Evolutionary conservation across 2,888 invertebrate species (phyloP).

Genomic region (Metacarcinus magister): DNA sequence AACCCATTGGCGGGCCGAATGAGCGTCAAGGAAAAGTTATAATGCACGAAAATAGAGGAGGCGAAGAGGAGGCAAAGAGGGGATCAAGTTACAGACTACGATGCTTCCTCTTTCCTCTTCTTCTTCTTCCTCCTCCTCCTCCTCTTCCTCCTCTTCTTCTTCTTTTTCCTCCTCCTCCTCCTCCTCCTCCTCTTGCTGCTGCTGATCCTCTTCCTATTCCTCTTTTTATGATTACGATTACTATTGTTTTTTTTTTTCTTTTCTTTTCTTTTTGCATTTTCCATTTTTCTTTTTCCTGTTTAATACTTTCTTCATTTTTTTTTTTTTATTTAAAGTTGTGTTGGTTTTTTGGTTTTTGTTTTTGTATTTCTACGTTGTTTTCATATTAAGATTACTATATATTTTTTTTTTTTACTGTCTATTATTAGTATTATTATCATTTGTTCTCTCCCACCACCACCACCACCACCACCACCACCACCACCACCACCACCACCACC

Average conservation of each 20-base stretch:
- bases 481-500: too few species aligned
- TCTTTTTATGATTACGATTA: too few species aligned
- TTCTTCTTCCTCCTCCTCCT: background rate
- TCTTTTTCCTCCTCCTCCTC: background rate
- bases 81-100: background rate
- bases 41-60: background rate
- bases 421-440: too few species aligned
- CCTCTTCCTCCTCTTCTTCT: background rate
- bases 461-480: too few species aligned
- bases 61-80: background rate
- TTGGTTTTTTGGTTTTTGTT: too few species aligned
- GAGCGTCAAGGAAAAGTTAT: constrained; percentile 5
- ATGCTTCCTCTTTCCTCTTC: background rate
- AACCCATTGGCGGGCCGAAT: background rate
- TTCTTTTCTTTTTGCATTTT: background rate
- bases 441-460: too few species aligned
- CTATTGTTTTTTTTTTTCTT: background rate
- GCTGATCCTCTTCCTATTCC: background rate
- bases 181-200: background rate
- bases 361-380: too few species aligned
- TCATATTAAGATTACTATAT: too few species aligned
- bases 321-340: too few species aligned
- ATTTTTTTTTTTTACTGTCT: too few species aligned
- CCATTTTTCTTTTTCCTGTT: too few species aligned
- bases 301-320: too few species aligned